Conservation (phyloP, 2,888 invertebrate species). For the Steinernema carpocapsae region DNA sequence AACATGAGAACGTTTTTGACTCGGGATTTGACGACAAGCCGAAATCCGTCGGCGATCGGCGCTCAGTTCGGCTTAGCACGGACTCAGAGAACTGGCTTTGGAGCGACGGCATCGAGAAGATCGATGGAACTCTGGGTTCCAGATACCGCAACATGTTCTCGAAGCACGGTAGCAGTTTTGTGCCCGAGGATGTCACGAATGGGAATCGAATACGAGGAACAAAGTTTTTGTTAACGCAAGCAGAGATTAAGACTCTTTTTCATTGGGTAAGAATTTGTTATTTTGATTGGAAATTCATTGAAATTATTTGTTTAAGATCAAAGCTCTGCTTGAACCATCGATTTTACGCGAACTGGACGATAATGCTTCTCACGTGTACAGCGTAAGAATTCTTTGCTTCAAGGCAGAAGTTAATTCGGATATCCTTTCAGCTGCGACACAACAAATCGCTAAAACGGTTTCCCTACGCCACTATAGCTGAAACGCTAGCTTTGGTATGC, state of each 20-base stretch:
- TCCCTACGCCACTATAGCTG: slow-evolving; percentile 91
- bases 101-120: slow-evolving; percentile 41
- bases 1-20: slow-evolving; percentile 18
- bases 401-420: slow-evolving; percentile 38
- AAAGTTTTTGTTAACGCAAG: neutral
- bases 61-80: slow-evolving; percentile 46
- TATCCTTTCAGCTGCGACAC: slow-evolving; percentile 5
- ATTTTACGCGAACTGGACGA: slow-evolving; percentile 42
- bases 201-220: neutral
- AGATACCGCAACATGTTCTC: slow-evolving; percentile 43
- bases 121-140: neutral
- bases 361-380: slow-evolving; percentile 20
- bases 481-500: slow-evolving; percentile 89
- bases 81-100: slow-evolving; percentile 57
- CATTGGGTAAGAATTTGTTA: neutral
- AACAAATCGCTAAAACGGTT: slow-evolving; percentile 73
- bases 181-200: slow-evolving; percentile 36
- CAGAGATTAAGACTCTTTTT: slow-evolving; percentile 1
- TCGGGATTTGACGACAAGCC: neutral
- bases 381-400: slow-evolving; percentile 37
- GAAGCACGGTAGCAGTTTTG: slow-evolving; percentile 56
- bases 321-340: slow-evolving; percentile 49
- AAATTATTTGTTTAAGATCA: slow-evolving; percentile 45
- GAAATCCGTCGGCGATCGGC: neutral
- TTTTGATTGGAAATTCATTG: neutral